A percentile compares a stretch with the other conserved stretches of the same genome.
phyloP scores from a whole-genome alignment of 92 coral and sea anemone species.

The Pocillopora grandis region DNA sequence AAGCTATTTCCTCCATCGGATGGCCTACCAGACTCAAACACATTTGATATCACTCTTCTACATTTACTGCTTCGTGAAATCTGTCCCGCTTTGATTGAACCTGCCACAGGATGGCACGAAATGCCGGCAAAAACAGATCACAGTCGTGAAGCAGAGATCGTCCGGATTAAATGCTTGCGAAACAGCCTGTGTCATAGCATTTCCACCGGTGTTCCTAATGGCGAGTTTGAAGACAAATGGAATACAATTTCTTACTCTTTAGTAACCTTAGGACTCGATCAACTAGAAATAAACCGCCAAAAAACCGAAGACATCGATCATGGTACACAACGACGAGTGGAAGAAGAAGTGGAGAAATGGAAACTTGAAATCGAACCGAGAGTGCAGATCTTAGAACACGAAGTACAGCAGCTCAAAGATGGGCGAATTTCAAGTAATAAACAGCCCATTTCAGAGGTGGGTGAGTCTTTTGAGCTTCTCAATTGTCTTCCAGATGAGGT shows the following conservation, averaged over 20 bases:
- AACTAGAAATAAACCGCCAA: constrained; percentile 24
- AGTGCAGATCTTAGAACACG: neutral
- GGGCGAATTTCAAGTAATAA: neutral
- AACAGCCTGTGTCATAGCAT: constrained; percentile 43
- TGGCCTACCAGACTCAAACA: constrained; percentile 22
- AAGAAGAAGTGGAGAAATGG: neutral
- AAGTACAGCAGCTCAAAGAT: neutral
- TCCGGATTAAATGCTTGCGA: constrained; percentile 33
- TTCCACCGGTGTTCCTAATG: constrained; percentile 8
- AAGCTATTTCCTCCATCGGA: constrained; percentile 46
- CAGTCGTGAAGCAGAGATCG: constrained; percentile 36
- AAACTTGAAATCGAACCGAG: constrained; percentile 14
- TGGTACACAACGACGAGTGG: neutral
- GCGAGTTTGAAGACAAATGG: constrained; percentile 38
- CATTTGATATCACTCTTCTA: constrained; percentile 55
- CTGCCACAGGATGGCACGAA: constrained; percentile 50
- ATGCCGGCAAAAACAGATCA: constrained; percentile 28
- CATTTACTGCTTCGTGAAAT: constrained; percentile 32
- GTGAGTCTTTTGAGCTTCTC: neutral
- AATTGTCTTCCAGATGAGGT: constrained; percentile 31
- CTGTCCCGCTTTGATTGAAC: constrained; percentile 11
- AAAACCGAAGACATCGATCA: constrained; percentile 35
- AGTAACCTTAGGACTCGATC: constrained; percentile 32
- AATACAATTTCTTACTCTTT: constrained; percentile 14
- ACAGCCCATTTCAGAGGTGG: neutral